These are phyloP conservation scores for Pionites leucogaster DNA, from an alignment of 2,113 vertebrate genomes.

Conservation along the genomic window DNA sequence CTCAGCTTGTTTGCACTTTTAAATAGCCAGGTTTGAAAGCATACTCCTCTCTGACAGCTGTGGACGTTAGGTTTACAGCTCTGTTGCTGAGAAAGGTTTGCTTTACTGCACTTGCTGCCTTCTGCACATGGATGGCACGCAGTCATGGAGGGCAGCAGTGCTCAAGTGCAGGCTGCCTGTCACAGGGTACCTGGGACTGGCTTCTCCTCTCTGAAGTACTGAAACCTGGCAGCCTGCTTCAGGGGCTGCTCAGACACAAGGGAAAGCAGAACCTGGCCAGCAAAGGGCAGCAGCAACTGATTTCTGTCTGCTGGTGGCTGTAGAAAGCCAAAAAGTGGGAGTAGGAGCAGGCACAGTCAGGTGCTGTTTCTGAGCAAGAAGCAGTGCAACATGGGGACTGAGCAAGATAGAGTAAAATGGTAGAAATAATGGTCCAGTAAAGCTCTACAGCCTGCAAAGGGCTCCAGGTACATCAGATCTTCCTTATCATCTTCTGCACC, in stretches of 20 bases:
- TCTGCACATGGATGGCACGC: rapidly evolving
- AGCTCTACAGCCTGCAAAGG: not conserved
- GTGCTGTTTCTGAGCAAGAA: not conserved
- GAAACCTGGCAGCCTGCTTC: not conserved
- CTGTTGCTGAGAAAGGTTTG: not conserved
- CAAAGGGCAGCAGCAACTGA: not conserved
- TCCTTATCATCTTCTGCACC: not conserved
- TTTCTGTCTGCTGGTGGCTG: not conserved
- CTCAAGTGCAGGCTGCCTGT: not conserved
- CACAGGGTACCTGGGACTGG: rapidly evolving
- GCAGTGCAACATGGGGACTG: not conserved
- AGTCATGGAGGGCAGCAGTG: too few species aligned
- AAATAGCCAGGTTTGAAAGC: not conserved
- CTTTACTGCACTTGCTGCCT: not conserved
- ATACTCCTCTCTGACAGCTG: rapidly evolving
- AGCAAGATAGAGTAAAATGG: not conserved
- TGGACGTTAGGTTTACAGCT: not conserved
- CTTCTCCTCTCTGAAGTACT: too few species aligned
- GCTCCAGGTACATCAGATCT: not conserved
- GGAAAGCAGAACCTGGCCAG: not conserved
- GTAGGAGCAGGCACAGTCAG: not conserved
- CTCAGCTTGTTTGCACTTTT: not conserved
- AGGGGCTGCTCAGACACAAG: rapidly evolving
- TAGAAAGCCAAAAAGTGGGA: not conserved
- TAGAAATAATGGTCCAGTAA: not conserved